A percentile compares a stretch with the other conserved stretches of the same genome.
phyloP scores from a whole-genome alignment of 2,113 vertebrate species.

The Hemibagrus wyckioides region DNA sequence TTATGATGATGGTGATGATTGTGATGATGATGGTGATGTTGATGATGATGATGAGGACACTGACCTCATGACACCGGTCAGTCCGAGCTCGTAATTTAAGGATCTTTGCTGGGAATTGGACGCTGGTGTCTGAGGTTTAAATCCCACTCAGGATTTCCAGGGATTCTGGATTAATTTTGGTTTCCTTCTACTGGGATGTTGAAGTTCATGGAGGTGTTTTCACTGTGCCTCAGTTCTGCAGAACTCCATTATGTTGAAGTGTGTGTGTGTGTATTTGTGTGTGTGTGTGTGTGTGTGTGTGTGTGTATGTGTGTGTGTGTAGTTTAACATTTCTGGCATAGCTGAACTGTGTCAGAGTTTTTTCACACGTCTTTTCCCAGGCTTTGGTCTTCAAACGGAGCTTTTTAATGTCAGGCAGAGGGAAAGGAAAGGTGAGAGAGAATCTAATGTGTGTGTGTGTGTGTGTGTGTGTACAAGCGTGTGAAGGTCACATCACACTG shows the following conservation, averaged over 20 bases:
- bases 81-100: not conserved
- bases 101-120: not conserved
- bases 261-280: not conserved
- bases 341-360: conserved; percentile 44
- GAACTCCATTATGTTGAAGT: not conserved
- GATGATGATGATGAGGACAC: not conserved
- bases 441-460: not conserved
- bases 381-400: conserved; percentile 57
- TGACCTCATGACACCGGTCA: not conserved
- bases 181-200: not conserved
- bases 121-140: not conserved
- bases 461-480: not conserved
- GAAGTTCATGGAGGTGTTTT: not conserved
- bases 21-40: too few relatives aligned
- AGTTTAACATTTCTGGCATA: conserved; percentile 58
- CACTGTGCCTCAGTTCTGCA: not conserved
- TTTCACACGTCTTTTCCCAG: conserved; percentile 55
- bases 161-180: not conserved
- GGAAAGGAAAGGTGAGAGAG: not conserved
- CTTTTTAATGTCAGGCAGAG: conserved; percentile 24
- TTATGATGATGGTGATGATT: too few relatives aligned
- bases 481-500: not conserved
- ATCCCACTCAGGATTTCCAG: not conserved
- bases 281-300: conserved; percentile 22
- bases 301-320: conserved; percentile 39